Evolutionary conservation across 2,797 vertebrate species (phyloP), one percentile per base, ranked within the genome.

Genomic region (Sebastes hubbsi): DNA sequence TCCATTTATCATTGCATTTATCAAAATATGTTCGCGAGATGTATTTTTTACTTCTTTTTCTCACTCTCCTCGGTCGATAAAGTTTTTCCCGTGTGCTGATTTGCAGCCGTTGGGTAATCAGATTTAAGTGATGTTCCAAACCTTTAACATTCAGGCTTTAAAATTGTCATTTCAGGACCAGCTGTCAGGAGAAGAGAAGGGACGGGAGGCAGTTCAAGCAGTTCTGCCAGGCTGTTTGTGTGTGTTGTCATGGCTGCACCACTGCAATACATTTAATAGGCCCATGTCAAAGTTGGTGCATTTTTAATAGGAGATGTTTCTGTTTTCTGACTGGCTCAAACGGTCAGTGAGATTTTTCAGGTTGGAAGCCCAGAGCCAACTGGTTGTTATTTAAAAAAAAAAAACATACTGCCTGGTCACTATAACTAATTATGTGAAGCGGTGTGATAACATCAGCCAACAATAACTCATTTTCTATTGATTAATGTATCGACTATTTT

Each of bases 1-100:
- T 88, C 80, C 88, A 94, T 94, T 88, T 81, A 89, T 88, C 89
- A 90, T 90, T 55, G 2, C 87, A 88, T 94, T 92, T 92, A 88
- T 93, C 91, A 92, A 80, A 93, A 83, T 72, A 68, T 84, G 64
- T 54, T 83, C 42, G 18, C 25, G 66, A 8, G 62, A 80, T 89
- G 79, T 83, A 70, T 89, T 90, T 63, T 87, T 58, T 74, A 72
- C 71, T 78, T 36, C 64, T 78, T 84, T 84, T 52, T 64, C 70
- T 74, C 72, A 25, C 65, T 64, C 83, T 75, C 81, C 72, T 25
- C 49, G 72, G 75, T 91, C 83, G 83, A 84, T 77, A 75, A 78
- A 82, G 77, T 87, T 90, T 87, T 90, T 84, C 80, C 87, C 61
- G 2, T 54, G 83, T 76, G 82, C 78, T 91, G 87, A 88, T 80